These are phyloP conservation scores for Malacosoma neustria DNA, from an alignment of 2,888 invertebrate genomes.

Conservation along the genomic window DNA sequence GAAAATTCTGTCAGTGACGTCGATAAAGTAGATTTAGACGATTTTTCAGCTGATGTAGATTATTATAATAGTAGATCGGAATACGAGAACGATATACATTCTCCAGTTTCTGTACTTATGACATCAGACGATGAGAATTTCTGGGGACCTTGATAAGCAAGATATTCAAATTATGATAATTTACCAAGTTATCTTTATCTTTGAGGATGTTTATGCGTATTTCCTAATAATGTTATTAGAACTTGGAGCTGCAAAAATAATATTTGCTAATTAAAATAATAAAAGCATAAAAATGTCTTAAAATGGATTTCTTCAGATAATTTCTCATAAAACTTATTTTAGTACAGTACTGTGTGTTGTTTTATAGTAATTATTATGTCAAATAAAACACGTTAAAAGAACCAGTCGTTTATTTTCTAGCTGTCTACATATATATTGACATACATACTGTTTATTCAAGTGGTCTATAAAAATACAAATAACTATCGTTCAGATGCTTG, in stretches of 20 bases:
- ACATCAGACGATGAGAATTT: conserved; percentile 47
- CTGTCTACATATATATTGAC: not conserved
- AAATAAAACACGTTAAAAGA: not conserved
- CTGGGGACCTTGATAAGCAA: conserved; percentile 46
- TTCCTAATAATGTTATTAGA: too few species aligned
- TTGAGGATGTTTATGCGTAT: too few species aligned
- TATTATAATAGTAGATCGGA: conserved; percentile 42
- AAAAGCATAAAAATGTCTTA: too few species aligned
- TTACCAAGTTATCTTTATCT: too few species aligned
- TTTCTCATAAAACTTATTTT: too few species aligned
- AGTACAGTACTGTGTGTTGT: too few species aligned
- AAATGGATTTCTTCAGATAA: too few species aligned
- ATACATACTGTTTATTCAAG: not conserved
- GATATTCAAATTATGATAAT: too few species aligned
- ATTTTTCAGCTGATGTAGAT: conserved; percentile 47
- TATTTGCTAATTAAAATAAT: too few species aligned
- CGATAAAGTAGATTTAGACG: conserved; percentile 34
- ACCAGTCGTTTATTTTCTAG: not conserved
- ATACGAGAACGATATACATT: conserved; percentile 18
- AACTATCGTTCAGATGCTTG: not conserved
- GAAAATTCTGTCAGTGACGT: conserved; percentile 19
- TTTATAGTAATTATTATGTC: not conserved
- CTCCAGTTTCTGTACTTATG: conserved; percentile 41
- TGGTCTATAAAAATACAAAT: not conserved
- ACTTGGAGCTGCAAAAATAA: too few species aligned